A percentile compares a stretch with the other conserved stretches of the same genome.
Evolutionary conservation across 2,888 invertebrate genomes (phyloP).

Genomic region (Drosophila mayaguana): DNA sequence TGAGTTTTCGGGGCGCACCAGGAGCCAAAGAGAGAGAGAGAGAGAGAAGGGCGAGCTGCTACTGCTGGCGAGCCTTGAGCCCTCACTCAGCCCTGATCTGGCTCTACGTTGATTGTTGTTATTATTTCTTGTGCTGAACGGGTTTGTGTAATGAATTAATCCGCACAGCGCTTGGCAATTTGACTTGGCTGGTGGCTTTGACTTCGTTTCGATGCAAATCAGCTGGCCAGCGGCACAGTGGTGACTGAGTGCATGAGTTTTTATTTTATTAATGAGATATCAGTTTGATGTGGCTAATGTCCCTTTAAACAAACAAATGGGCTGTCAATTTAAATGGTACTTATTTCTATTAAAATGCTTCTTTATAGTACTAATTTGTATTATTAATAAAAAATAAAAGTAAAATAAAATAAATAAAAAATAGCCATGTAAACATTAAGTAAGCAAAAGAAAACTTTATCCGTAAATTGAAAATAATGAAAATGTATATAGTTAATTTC

Average conservation of each 20-base stretch:
- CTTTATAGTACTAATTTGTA: too few species aligned
- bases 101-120: slow-evolving; percentile 71
- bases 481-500: too few species aligned
- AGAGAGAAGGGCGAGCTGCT: slow-evolving; percentile 42
- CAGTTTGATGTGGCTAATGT: background rate
- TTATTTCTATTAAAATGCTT: too few species aligned
- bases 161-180: slow-evolving; percentile 78
- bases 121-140: slow-evolving; percentile 81
- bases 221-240: slow-evolving; percentile 58
- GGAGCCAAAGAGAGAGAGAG: slow-evolving; percentile 43
- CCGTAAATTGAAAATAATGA: too few species aligned
- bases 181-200: slow-evolving; percentile 71
- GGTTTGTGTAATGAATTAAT: slow-evolving; percentile 82
- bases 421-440: too few species aligned
- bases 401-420: too few species aligned
- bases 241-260: background rate
- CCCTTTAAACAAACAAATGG: too few species aligned
- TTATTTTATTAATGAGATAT: slow-evolving; percentile 48
- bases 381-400: too few species aligned
- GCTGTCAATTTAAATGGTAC: too few species aligned
- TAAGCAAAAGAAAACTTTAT: too few species aligned
- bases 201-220: slow-evolving; percentile 78
- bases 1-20: slow-evolving; percentile 75
- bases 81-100: slow-evolving; percentile 17
- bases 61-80: slow-evolving; percentile 7